phyloP scores from a whole-genome alignment of 2,888 invertebrate species.

The Brachynemurus nebulosus region DNA sequence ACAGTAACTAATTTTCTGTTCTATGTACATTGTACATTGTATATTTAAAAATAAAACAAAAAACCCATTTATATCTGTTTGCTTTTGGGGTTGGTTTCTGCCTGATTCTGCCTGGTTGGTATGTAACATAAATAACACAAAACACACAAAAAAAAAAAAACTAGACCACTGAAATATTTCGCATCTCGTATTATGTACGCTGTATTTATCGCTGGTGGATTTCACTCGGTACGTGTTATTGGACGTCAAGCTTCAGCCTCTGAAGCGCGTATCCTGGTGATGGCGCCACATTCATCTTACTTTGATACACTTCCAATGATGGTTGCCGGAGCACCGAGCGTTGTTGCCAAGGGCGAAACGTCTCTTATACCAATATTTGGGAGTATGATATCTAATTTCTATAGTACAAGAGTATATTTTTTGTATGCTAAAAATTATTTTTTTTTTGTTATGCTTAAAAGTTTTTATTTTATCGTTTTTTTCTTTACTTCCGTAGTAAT shows the following conservation, averaged over 20 bases:
- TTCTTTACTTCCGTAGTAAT: too few relatives aligned
- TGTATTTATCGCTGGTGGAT: constrained; percentile 69
- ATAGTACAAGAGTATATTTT: too few relatives aligned
- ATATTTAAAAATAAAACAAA: too few relatives aligned
- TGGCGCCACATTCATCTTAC: constrained; percentile 86
- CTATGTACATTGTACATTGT: too few relatives aligned
- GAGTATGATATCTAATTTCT: constrained; percentile 66
- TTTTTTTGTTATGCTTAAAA: too few relatives aligned
- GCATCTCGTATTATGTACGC: constrained; percentile 56
- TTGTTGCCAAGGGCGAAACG: constrained; percentile 81
- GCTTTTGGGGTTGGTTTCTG: neutral
- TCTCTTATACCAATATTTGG: constrained; percentile 75
- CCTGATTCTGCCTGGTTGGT: constrained; percentile 25
- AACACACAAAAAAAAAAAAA: constrained; percentile 15
- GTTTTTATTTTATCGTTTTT: too few relatives aligned
- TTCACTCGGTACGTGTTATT: constrained; percentile 62
- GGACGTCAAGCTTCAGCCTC: constrained; percentile 44
- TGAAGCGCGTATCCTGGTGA: constrained; percentile 71
- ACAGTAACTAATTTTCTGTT: too few relatives aligned
- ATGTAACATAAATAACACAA: constrained; percentile 22
- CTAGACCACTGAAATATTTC: constrained; percentile 47
- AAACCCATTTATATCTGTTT: neutral
- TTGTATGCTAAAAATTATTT: too few relatives aligned
- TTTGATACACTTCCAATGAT: constrained; percentile 79
- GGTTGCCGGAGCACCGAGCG: constrained; percentile 69